Percentiles rank a stretch among this genome's conserved stretches.
phyloP scores from a whole-genome alignment of 92 coral and sea anemone species.

The Siderastrea radians region DNA sequence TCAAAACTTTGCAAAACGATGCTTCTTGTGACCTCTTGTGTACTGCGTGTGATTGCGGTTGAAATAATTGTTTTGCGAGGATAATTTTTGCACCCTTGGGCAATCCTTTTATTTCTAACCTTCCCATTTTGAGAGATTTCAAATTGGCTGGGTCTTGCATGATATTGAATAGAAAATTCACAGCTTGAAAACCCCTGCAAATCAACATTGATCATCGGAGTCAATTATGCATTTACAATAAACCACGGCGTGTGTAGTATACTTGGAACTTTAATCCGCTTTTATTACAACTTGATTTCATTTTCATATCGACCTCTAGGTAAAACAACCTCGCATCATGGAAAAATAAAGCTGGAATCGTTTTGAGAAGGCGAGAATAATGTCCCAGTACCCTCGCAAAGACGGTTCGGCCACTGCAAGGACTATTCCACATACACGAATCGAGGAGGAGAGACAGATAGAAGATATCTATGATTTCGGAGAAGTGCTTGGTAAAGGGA shows the following conservation, averaged over 20 bases:
- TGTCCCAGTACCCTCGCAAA: constrained; percentile 76
- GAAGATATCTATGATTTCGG: constrained; percentile 96
- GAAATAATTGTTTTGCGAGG: neutral
- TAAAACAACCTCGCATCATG: constrained; percentile 18
- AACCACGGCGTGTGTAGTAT: neutral
- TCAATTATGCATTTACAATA: constrained; percentile 32
- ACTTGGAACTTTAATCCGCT: neutral
- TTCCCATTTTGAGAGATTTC: constrained; percentile 9
- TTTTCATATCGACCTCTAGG: constrained; percentile 17
- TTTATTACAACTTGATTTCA: constrained; percentile 9
- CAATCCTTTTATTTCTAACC: neutral
- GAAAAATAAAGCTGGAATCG: neutral
- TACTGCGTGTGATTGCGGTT: constrained; percentile 1
- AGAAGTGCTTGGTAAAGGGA: constrained; percentile 93
- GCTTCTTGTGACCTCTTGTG: neutral
- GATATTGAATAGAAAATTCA: constrained; percentile 18
- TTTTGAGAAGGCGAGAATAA: constrained; percentile 26
- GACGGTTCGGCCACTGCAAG: constrained; percentile 69
- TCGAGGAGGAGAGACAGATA: constrained; percentile 95
- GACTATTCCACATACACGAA: constrained; percentile 90
- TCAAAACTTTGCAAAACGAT: neutral
- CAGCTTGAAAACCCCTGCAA: constrained; percentile 37
- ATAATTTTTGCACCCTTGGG: neutral
- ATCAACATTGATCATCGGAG: constrained; percentile 10
- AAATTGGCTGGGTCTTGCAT: neutral